phyloP scores from a whole-genome alignment of 2,113 vertebrate genomes.

The Paramisgurnus dabryanus region DNA sequence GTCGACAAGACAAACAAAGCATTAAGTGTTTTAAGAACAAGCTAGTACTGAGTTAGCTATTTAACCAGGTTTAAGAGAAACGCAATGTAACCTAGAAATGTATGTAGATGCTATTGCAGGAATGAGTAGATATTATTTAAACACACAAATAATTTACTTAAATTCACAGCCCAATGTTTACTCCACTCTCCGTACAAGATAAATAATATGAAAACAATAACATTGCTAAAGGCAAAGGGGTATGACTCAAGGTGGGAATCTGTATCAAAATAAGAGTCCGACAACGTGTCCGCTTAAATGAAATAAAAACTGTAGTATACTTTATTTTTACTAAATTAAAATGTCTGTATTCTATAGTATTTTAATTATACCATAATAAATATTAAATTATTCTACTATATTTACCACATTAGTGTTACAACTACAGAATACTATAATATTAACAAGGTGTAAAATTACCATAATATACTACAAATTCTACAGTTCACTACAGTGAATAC shows the following conservation, averaged over 20 bases:
- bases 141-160: background rate
- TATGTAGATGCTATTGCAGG: background rate
- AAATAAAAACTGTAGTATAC: too few relatives aligned
- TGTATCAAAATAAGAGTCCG: slow-evolving; percentile 39
- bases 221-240: slow-evolving; percentile 33
- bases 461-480: too few relatives aligned
- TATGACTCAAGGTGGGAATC: background rate
- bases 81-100: background rate
- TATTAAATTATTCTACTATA: too few relatives aligned
- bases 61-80: background rate
- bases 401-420: too few relatives aligned
- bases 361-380: too few relatives aligned
- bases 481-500: too few relatives aligned
- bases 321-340: too few relatives aligned
- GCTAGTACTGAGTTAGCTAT: background rate
- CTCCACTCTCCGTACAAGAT: background rate
- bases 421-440: too few relatives aligned
- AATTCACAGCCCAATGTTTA: background rate
- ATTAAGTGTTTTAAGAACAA: too few relatives aligned
- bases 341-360: too few relatives aligned
- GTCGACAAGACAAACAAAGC: background rate
- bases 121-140: background rate
- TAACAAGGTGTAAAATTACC: too few relatives aligned
- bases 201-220: slow-evolving; percentile 43
- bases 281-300: background rate